Evolutionary conservation across 2,888 invertebrate genomes (phyloP).

Genomic region (Eilema sororculum): DNA sequence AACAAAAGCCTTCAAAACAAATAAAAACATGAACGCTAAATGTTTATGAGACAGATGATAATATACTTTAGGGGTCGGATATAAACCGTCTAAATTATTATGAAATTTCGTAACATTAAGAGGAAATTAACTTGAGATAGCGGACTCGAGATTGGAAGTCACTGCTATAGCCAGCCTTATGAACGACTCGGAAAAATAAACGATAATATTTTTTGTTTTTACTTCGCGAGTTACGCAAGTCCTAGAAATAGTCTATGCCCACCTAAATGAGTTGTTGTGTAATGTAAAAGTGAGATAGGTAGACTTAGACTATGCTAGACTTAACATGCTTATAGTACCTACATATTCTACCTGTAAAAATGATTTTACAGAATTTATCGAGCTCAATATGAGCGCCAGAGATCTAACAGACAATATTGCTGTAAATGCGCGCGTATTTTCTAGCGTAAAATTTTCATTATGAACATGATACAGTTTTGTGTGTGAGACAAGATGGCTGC

Average conservation of each 20-base stretch:
- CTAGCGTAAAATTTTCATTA: not conserved
- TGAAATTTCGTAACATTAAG: constrained; percentile 40
- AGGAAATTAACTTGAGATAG: constrained; percentile 47
- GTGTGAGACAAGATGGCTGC: constrained; percentile 35
- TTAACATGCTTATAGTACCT: no score
- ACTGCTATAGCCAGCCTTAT: constrained; percentile 3
- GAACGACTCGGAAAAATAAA: not conserved
- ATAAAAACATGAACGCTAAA: constrained; percentile 37
- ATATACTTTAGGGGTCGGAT: constrained; percentile 35
- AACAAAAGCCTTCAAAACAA: constrained; percentile 32
- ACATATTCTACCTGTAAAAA: no score
- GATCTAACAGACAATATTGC: not conserved
- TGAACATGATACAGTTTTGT: constrained; percentile 38
- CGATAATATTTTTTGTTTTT: not conserved
- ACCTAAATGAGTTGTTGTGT: not conserved
- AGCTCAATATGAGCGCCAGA: not conserved
- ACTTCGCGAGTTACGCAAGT: no score
- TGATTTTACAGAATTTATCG: no score
- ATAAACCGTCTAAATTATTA: constrained; percentile 44
- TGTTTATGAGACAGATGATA: constrained; percentile 37
- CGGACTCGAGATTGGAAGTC: constrained; percentile 32
- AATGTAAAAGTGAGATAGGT: not conserved
- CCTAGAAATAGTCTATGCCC: not conserved
- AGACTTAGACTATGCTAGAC: no score
- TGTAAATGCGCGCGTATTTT: constrained; percentile 1